Evolutionary conservation across 2,113 vertebrate species (phyloP), one percentile per base, ranked within the genome.

Genomic region (Todiramphus saurophagus): DNA sequence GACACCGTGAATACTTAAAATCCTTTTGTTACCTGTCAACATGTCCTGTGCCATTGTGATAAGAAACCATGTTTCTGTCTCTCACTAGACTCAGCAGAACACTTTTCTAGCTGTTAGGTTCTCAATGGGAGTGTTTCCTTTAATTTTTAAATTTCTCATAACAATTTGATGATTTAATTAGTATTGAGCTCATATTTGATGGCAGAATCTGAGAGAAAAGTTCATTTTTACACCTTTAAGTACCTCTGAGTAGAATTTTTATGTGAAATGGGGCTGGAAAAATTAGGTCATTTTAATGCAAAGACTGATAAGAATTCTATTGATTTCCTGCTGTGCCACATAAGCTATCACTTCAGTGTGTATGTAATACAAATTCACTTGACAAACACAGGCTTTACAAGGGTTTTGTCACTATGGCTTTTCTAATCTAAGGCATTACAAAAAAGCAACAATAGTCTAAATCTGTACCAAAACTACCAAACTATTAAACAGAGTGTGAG

Each of bases 81-180:
- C 63, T 76, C 59, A 59, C 88, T 72, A 44, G 43, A 30, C 46
- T 72, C 33, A 60, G 56, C 41, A 90, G 53, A 69, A 51, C 33
- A 82, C 68, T 85, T 86, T 75, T 83, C 74, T 75, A 90, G 25
- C 67, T 76, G 50, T 85, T 56, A 43, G 39, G 56, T 39, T 87
- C 56, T 67, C 74, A 87, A 63, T 37, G 44, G 46, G 76, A 93
- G 83, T 69, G 67, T 91, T 96, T 90, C 68, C 82, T 94, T 94
- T 97, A 91, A 93, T 67, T 93, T 93, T 90, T 67, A 95, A 84
- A 51, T 44, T n/a, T 39, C 33, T 86, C 73, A 55, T 84, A 83
- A 85, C 84, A 89, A 73, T 46, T 53, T 75, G 31, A 64, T 43
- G 4, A 63, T 59, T 64, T 59, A 41, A 60, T 56, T 41, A 55